Percentiles rank a stretch among this genome's conserved stretches.
Conservation (phyloP, 2,113 vertebrate genomes). For the Megaceryle maxima region DNA sequence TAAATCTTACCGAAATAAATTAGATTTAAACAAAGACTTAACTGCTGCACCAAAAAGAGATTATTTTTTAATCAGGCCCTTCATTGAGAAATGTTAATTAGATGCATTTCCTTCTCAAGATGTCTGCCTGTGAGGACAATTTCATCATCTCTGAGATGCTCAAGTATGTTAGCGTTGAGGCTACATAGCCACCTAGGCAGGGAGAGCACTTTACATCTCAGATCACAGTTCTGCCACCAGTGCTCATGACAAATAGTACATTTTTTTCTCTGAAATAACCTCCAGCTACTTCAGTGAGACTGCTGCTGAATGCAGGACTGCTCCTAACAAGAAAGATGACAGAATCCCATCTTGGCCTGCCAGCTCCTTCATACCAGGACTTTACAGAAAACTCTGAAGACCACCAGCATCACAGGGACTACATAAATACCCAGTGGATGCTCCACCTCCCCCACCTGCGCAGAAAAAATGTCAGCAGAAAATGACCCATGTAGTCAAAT, state of each 20-base stretch:
- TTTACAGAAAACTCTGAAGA: background rate
- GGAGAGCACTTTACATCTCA: background rate
- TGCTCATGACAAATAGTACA: background rate
- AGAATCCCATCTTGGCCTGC: background rate
- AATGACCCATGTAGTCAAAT: constrained; percentile 15
- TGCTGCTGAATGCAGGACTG: background rate
- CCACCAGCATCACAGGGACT: background rate
- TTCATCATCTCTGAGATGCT: background rate
- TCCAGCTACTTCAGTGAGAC: background rate
- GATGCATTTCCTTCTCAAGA: background rate
- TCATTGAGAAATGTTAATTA: background rate
- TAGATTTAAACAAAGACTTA: background rate
- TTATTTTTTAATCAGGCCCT: background rate
- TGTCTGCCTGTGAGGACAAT: background rate
- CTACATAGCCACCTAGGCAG: background rate
- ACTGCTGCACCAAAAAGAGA: background rate
- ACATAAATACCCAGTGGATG: background rate
- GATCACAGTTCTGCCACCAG: background rate
- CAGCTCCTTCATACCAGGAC: background rate
- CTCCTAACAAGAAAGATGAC: background rate
- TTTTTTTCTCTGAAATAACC: background rate
- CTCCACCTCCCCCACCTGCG: background rate
- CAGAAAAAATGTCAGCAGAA: background rate
- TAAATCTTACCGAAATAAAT: background rate
- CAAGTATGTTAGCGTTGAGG: background rate